Evolutionary conservation across 1,140 invertebrate species (phyloP).

Genomic region (Octopus sinensis): DNA sequence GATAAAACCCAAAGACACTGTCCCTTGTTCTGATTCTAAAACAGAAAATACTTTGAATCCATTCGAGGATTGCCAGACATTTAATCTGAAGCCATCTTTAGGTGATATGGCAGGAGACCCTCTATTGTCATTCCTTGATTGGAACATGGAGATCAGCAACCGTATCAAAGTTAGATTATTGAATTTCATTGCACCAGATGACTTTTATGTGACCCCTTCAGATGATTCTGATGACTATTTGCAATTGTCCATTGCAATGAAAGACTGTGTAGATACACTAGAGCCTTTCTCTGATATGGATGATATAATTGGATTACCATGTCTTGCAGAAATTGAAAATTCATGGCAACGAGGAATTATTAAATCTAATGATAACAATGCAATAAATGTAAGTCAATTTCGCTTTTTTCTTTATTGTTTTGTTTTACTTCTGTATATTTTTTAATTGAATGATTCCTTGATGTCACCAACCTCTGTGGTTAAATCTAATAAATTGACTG

Average conservation of each 20-base stretch:
- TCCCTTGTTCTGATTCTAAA: not conserved
- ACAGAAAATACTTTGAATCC: not conserved
- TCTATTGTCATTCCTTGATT: not conserved
- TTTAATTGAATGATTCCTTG: no score
- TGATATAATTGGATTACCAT: not conserved
- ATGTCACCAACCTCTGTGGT: no score
- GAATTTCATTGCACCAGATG: not conserved
- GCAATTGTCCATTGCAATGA: not conserved
- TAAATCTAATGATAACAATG: not conserved
- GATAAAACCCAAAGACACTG: not conserved
- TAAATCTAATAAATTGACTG: no score
- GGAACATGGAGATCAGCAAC: not conserved
- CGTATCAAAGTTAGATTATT: not conserved
- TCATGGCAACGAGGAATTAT: not conserved
- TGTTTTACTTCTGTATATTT: no score
- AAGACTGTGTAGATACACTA: not conserved
- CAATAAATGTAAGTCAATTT: not conserved
- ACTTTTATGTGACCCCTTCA: not conserved
- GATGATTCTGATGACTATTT: not conserved
- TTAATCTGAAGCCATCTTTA: not conserved
- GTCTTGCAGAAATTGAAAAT: not conserved
- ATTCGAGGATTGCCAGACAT: not conserved
- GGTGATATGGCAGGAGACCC: not conserved
- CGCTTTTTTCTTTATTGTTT: no score
- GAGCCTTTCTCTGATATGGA: not conserved